Evolutionary conservation across 1,140 invertebrate genomes (phyloP).

Genomic region (Drosophila obscura): DNA sequence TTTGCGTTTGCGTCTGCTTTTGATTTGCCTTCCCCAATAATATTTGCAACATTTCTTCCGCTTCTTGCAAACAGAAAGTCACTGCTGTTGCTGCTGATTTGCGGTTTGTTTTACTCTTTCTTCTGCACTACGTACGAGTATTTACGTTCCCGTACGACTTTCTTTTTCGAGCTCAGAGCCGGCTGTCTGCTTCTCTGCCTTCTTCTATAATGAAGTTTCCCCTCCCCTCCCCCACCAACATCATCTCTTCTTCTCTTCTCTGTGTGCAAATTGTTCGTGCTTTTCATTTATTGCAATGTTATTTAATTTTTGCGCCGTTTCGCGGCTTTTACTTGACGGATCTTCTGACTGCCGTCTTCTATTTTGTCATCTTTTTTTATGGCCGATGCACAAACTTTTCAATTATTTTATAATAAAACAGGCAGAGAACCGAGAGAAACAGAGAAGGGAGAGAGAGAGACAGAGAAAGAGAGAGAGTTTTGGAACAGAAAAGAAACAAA

Average conservation of each 20-base stretch:
- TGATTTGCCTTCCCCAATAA: too few relatives aligned
- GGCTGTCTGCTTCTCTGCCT: slow-evolving; percentile 4
- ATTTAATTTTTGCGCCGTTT: slow-evolving; percentile 36
- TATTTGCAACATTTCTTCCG: too few relatives aligned
- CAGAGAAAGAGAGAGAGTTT: slow-evolving; percentile 18
- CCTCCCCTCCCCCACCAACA: background rate
- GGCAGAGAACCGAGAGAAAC: background rate
- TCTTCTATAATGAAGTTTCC: slow-evolving; percentile 40
- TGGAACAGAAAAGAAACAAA: slow-evolving; percentile 12
- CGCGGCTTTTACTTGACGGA: slow-evolving; percentile 50
- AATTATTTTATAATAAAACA: slow-evolving; percentile 76
- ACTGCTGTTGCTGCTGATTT: slow-evolving; percentile 4
- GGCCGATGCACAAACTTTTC: slow-evolving; percentile 59
- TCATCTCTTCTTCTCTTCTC: background rate
- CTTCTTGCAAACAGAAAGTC: too few relatives aligned
- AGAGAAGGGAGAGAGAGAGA: background rate
- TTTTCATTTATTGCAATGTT: slow-evolving; percentile 63
- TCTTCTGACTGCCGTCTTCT: slow-evolving; percentile 23
- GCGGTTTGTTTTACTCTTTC: slow-evolving; percentile 19
- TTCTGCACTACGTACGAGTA: slow-evolving; percentile 1
- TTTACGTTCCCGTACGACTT: slow-evolving; percentile 39
- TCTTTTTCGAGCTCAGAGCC: slow-evolving; percentile 60
- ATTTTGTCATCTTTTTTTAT: slow-evolving; percentile 54
- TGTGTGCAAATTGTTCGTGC: slow-evolving; percentile 44
- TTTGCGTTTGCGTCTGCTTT: too few relatives aligned